These are phyloP conservation scores for Hydrochoerus hydrochaeris DNA, from an alignment of 2,113 vertebrate genomes.

Conservation along the genomic window DNA sequence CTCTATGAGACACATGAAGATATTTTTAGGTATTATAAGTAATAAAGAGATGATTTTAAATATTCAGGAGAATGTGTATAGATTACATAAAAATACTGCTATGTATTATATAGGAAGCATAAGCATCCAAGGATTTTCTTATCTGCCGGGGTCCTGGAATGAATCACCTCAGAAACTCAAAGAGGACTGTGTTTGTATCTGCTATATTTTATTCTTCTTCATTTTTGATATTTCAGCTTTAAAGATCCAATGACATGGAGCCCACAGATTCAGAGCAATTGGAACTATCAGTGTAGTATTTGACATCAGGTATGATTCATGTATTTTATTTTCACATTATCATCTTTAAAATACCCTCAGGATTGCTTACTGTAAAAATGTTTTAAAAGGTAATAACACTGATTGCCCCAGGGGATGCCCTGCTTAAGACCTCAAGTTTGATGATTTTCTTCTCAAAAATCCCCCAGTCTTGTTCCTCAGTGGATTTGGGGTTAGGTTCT, in stretches of 20 bases:
- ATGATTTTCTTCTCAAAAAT: slow-evolving; percentile 15
- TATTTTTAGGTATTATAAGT: background rate
- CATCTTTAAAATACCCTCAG: background rate
- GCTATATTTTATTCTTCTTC: background rate
- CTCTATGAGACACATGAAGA: background rate
- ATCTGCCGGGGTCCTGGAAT: background rate
- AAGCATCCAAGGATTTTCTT: background rate
- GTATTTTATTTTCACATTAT: background rate
- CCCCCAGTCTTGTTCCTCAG: background rate
- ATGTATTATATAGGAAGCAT: background rate
- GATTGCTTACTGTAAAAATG: background rate
- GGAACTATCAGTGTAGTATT: background rate
- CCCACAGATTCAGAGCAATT: background rate
- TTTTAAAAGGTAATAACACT: background rate
- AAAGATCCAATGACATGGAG: background rate
- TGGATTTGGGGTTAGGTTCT: background rate
- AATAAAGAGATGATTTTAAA: background rate
- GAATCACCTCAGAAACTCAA: background rate
- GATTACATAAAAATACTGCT: background rate
- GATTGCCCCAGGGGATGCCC: slow-evolving; percentile 22
- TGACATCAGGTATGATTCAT: background rate
- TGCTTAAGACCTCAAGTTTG: slow-evolving; percentile 20
- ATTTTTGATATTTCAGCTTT: background rate
- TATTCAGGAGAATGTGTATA: background rate
- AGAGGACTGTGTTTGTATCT: background rate